A percentile compares a stretch with the other conserved stretches of the same genome.
Conservation (phyloP, 2,888 invertebrate species). For the Stenichneumon culpator region DNA sequence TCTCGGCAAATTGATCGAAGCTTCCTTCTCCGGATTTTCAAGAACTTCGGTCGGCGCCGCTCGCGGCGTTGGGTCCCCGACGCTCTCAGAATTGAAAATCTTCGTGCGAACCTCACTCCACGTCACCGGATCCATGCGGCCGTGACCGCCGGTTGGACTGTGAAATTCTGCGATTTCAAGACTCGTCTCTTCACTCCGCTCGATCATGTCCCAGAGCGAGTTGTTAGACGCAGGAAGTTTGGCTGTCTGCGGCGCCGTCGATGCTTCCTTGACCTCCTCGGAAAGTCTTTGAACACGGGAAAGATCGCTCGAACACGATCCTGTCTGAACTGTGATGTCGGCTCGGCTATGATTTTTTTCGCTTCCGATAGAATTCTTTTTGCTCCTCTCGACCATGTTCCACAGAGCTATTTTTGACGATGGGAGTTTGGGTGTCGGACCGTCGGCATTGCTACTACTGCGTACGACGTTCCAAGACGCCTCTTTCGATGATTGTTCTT, state of each 20-base stretch:
- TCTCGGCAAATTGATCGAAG: constrained; percentile 10
- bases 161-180: constrained; percentile 1
- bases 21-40: background rate
- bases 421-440: background rate
- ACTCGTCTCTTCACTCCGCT: background rate
- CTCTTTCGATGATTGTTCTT: background rate
- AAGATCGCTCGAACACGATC: background rate
- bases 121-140: constrained; percentile 57
- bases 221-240: background rate
- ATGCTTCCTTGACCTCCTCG: background rate
- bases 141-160: constrained; percentile 53
- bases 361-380: background rate
- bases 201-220: background rate
- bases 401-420: background rate
- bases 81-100: background rate
- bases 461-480: background rate
- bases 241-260: background rate
- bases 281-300: background rate
- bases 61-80: background rate
- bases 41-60: background rate
- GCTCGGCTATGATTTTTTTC: background rate
- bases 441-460: background rate
- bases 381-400: background rate
- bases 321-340: background rate
- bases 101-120: constrained; percentile 41